Evolutionary conservation across 2,888 invertebrate species (phyloP).

Genomic region (Anagyrus pseudococci): DNA sequence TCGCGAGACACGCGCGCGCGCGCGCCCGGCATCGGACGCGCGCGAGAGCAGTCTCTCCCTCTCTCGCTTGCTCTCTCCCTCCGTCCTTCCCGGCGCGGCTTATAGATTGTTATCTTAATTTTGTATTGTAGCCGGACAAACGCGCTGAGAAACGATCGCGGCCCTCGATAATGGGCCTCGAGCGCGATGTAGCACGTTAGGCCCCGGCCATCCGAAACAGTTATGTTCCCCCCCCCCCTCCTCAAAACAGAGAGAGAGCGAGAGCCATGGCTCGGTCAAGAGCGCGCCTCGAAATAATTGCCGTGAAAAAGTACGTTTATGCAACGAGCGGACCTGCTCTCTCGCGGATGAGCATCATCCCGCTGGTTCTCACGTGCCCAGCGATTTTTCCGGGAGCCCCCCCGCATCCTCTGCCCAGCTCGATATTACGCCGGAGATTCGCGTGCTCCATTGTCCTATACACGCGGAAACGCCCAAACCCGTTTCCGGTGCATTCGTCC

Average conservation of each 20-base stretch:
- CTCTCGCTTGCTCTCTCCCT: neutral
- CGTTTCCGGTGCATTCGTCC: no score
- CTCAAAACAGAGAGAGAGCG: neutral
- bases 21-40: neutral
- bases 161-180: slow-evolving; percentile 30
- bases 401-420: neutral
- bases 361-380: slow-evolving; percentile 12
- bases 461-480: no score
- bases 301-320: slow-evolving; percentile 26
- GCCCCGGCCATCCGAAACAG: slow-evolving; percentile 22
- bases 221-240: slow-evolving; percentile 29
- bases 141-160: slow-evolving; percentile 37
- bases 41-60: no score
- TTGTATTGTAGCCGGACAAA: slow-evolving; percentile 38
- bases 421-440: neutral
- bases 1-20: neutral
- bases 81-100: no score
- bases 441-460: no score
- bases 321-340: neutral
- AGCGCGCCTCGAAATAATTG: slow-evolving; percentile 27
- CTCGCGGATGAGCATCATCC: no score
- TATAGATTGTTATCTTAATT: slow-evolving; percentile 39
- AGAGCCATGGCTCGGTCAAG: neutral
- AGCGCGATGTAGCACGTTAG: slow-evolving; percentile 28
- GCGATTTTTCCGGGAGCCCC: slow-evolving; percentile 1